A percentile compares a stretch with the other conserved stretches of the same genome.
phyloP scores from a whole-genome alignment of 1,140 invertebrate species.

The Macrostomum lignano region DNA sequence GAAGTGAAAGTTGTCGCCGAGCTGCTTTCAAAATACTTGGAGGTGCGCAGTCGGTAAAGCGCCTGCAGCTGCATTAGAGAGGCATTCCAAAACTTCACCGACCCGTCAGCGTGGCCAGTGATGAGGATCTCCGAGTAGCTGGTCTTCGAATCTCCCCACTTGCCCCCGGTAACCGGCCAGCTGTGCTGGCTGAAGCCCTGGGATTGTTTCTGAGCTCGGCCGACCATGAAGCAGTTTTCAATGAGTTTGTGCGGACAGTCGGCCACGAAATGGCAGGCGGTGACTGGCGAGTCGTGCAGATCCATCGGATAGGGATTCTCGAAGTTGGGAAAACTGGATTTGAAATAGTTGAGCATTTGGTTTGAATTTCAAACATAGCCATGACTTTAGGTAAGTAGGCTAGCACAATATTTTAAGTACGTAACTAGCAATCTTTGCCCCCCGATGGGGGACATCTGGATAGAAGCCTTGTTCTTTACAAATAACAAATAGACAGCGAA shows the following conservation, averaged over 20 bases:
- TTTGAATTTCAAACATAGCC: no score
- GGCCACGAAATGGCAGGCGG: slow-evolving; percentile 71
- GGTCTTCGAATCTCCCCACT: slow-evolving; percentile 58
- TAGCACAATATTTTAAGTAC: no score
- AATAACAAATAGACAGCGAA: no score
- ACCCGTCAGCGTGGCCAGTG: slow-evolving; percentile 77
- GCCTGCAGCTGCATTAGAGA: no score
- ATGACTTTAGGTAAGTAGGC: no score
- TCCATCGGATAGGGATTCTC: slow-evolving; percentile 98
- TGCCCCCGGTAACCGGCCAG: slow-evolving; percentile 78
- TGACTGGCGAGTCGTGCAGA: slow-evolving; percentile 81
- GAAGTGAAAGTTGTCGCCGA: no score
- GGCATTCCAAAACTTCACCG: slow-evolving; percentile 86
- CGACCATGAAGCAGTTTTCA: not conserved
- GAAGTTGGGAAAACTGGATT: slow-evolving; percentile 64
- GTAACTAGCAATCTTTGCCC: no score
- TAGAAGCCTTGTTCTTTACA: no score
- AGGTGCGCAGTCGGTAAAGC: no score
- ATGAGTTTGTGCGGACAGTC: slow-evolving; percentile 90
- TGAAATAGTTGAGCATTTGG: no score
- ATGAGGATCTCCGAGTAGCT: slow-evolving; percentile 86
- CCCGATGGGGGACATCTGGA: no score
- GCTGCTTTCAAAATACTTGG: no score
- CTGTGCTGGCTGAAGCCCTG: slow-evolving; percentile 9
- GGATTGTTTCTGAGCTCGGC: slow-evolving; percentile 17